A percentile compares a stretch with the other conserved stretches of the same genome.
Evolutionary conservation across 2,888 invertebrate species (phyloP).

Genomic region (Eupithecia subfuscata): DNA sequence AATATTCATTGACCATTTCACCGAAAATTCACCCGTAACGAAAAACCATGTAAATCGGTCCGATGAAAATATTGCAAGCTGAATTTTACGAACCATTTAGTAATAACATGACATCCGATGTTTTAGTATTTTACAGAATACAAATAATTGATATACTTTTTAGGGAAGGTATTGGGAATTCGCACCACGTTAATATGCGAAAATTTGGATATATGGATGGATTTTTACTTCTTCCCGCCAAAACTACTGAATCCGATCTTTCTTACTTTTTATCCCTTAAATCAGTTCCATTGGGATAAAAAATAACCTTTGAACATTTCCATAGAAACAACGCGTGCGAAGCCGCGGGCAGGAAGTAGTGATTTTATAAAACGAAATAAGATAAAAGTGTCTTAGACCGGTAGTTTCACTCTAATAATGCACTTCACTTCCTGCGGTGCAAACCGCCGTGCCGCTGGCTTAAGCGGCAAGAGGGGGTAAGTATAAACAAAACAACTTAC

Average conservation of each 20-base stretch:
- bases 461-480: too few relatives aligned
- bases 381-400: too few relatives aligned
- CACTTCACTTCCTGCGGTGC: too few relatives aligned
- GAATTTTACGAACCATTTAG: slow-evolving; percentile 42
- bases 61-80: slow-evolving; percentile 55
- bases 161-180: not conserved
- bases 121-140: not conserved
- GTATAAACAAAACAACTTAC: too few relatives aligned
- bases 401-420: too few relatives aligned
- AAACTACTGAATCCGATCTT: not conserved
- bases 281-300: too few relatives aligned
- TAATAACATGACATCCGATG: slow-evolving; percentile 21
- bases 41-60: slow-evolving; percentile 31
- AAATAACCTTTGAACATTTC: too few relatives aligned
- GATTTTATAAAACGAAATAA: too few relatives aligned
- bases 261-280: not conserved
- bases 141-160: not conserved
- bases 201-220: not conserved
- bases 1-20: slow-evolving; percentile 15
- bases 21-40: slow-evolving; percentile 24
- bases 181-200: not conserved
- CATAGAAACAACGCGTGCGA: too few relatives aligned
- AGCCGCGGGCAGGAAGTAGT: too few relatives aligned
- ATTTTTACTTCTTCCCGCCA: not conserved
- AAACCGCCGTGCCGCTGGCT: too few relatives aligned